A percentile compares a stretch with the other conserved stretches of the same genome.
Conservation (phyloP, 2,797 vertebrate species). For the Anguilla obscura region DNA sequence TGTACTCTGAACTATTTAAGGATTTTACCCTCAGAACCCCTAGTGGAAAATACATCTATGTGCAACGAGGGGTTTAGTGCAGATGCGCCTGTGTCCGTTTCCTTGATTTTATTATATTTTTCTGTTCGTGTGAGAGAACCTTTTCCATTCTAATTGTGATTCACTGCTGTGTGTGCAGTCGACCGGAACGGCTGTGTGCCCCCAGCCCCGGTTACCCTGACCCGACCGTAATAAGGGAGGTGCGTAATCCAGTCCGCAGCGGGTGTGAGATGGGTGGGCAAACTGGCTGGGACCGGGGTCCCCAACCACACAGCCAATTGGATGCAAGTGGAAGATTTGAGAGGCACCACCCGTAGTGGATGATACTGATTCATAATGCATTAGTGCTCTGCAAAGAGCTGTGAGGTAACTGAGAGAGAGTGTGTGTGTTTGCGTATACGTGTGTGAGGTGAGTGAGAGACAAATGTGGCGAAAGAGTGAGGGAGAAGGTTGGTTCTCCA, state of each 20-base stretch:
- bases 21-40: background rate
- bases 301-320: slow-evolving; percentile 47
- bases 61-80: background rate
- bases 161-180: background rate
- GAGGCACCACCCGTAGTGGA: slow-evolving; percentile 58
- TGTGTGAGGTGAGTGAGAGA: background rate
- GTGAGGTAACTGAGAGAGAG: slow-evolving; percentile 15
- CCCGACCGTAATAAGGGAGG: background rate
- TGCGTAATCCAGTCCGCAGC: background rate
- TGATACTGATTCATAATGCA: slow-evolving; percentile 66
- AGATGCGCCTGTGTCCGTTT: background rate
- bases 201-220: background rate
- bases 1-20: background rate
- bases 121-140: background rate
- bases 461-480: background rate
- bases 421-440: background rate
- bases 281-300: slow-evolving; percentile 47
- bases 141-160: background rate
- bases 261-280: slow-evolving; percentile 37
- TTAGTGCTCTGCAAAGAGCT: slow-evolving; percentile 36
- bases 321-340: slow-evolving; percentile 59
- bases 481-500: background rate
- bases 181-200: background rate
- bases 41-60: background rate
- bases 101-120: background rate